A percentile compares a stretch with the other conserved stretches of the same genome.
These are phyloP conservation scores for Erythrolamprus reginae DNA, from an alignment of 2,113 vertebrate genomes.

Conservation along the genomic window DNA sequence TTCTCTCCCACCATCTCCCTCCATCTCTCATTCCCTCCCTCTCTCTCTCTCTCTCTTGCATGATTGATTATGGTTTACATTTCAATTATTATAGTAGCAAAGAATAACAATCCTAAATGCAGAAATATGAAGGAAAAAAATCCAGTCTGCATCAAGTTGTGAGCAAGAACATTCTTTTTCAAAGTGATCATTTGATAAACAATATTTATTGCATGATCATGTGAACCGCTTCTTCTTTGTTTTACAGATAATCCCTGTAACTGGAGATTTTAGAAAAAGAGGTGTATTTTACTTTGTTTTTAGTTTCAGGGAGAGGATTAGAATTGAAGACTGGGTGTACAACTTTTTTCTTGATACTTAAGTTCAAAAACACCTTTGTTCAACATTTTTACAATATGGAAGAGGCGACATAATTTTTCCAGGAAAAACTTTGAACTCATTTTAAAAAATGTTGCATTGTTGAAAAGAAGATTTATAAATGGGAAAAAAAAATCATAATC, in stretches of 20 bases:
- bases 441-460: slow-evolving; percentile 14
- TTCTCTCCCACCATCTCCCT: background rate
- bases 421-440: background rate
- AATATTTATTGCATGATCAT: slow-evolving; percentile 20
- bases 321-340: slow-evolving; percentile 26
- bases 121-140: background rate
- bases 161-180: slow-evolving; percentile 36
- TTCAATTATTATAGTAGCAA: slow-evolving; percentile 36
- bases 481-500: background rate
- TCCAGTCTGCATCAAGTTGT: background rate
- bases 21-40: too few relatives aligned
- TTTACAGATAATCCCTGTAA: slow-evolving; percentile 27
- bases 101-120: slow-evolving; percentile 28
- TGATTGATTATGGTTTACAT: background rate
- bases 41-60: background rate
- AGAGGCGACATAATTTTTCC: slow-evolving; percentile 10
- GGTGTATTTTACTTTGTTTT: slow-evolving; percentile 33
- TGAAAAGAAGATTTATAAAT: slow-evolving; percentile 15
- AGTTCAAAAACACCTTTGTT: slow-evolving; percentile 22
- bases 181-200: slow-evolving; percentile 26
- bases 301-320: slow-evolving; percentile 1
- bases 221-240: background rate
- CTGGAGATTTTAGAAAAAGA: slow-evolving; percentile 26
- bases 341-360: slow-evolving; percentile 27
- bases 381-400: slow-evolving; percentile 31